Base-by-base conservation (phyloP, 2,797 vertebrate genomes). In the Crypturellus tataupa region DNA sequence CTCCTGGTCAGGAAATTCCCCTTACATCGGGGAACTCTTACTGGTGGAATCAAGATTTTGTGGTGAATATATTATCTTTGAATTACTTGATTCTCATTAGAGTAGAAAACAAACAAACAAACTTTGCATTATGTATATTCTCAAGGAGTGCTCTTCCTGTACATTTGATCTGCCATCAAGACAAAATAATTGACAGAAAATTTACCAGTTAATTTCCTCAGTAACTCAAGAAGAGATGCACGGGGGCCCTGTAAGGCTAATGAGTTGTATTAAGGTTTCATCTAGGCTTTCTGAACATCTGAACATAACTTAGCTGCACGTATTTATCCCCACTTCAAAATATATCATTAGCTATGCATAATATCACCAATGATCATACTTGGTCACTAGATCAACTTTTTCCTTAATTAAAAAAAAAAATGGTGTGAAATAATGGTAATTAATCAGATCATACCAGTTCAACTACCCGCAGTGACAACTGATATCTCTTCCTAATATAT, bases 41-140 rank as follows among this genome's bases (percentile, higher is more conserved):
- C 42, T 31, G 37, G 42, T 88, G 59, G 47, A n/a, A 86, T 72
- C 81, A 91, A 87, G 55, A 64, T 65, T 35, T 19, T 76, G 49
- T 53, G 10, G 27, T 67, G n/a, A 72, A 44, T 87, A 49, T 35
- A 92, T 85, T 80, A 89, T 55, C 33, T 75, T 80, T 55, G 72
- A 90, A 80, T 86, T 83, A 91, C 33, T 85, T 72, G 59, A 60
- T 84, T 21, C n/a, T 47, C 59, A 81, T 69, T 44, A 87, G 23
- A 87, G 39, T 13, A 83, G 8, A 47, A 76, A 46, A 69, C 49
- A 16, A 68, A 23, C 27, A 90, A 62, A 40, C 37, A 42, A 60
- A 51, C 18, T 93, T 80, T n/a, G 56, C 33, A 77, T 68, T 47
- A 73, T 46, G 73, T 81, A 71, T 68, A 59, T 6, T 83, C 56